These are phyloP conservation scores for Ornithorhynchus anatinus DNA, from an alignment of 2,113 vertebrate species.

Conservation along the genomic window DNA sequence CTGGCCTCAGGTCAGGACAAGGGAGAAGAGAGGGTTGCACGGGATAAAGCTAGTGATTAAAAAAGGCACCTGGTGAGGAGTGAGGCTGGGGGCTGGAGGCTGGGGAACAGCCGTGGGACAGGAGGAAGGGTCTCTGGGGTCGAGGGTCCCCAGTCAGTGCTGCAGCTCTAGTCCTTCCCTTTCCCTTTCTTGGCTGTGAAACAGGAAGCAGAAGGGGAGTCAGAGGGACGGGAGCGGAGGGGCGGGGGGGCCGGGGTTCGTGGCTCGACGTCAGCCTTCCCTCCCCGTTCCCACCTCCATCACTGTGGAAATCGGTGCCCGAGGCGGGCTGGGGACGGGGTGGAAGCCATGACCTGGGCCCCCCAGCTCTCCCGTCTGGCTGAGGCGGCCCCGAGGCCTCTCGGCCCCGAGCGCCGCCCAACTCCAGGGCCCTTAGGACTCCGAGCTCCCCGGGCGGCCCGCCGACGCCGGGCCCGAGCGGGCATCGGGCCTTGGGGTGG, in stretches of 20 bases:
- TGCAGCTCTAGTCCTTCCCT: constrained; percentile 77
- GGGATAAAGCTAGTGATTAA: constrained; percentile 65
- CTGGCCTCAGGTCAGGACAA: background rate
- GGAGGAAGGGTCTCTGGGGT: background rate
- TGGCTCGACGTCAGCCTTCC: too few relatives aligned
- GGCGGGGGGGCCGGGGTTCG: background rate
- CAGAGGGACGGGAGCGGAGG: background rate
- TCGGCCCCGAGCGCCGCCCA: too few relatives aligned
- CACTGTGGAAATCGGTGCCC: too few relatives aligned
- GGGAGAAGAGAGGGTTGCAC: constrained; percentile 30
- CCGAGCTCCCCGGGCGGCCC: too few relatives aligned
- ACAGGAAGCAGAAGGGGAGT: constrained; percentile 41
- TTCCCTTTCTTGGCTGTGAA: constrained; percentile 82
- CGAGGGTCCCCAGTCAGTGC: background rate
- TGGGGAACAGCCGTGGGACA: background rate
- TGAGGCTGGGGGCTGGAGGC: background rate
- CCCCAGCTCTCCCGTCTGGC: too few relatives aligned
- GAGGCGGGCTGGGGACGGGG: too few relatives aligned
- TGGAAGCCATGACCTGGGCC: too few relatives aligned
- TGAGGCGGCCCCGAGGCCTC: too few relatives aligned
- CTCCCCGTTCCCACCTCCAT: too few relatives aligned
- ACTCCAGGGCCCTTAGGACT: too few relatives aligned
- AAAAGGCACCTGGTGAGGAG: constrained; percentile 60
- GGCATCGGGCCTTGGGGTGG: background rate
- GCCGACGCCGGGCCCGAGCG: too few relatives aligned